Base-by-base conservation (phyloP, 2,888 invertebrate species). In the Cantharis nigra region DNA sequence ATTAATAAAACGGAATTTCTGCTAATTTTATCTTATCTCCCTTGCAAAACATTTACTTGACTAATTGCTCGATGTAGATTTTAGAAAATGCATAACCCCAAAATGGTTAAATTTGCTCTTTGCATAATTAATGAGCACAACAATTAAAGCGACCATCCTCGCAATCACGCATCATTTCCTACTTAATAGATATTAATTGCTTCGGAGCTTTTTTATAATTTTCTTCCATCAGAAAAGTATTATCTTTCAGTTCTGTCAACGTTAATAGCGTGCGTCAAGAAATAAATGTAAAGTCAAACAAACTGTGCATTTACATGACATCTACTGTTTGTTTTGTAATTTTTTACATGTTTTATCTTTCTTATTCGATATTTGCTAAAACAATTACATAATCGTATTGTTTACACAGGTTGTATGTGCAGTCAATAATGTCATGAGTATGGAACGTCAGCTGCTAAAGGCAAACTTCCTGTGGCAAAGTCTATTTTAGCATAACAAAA, bases 111-210 rank as follows among this genome's bases (percentile, higher is more conserved):
- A 64, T 64, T 18, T 64, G 14, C 18, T 20, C 16, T 67, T 67
- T 74, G 11, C 70, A 74, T 70, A 75, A 71, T 62, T 74, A 62
- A 74, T 70, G 65, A 26, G 23, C 3, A n/a, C 14, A 49, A 49
- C 49, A 67, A 23, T 67, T 67, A 67, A 67, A 67, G 65, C 13
- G n/a, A 67, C 11, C 23, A 23, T 67, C 26, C n/a, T 67, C 65
- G 13, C 65, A 26, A 23, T 20, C 65, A 67, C 65, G 65, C 65
- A 70, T 70, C 20, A 69, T 69, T 49, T 74, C 49, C 20, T 69
- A n/a, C 49, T 74, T 77, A 77, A 77, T 74, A 77, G 74, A 63
- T 33, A 69, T 77, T 77, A 77, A 74, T 77, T 77, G 64, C 71
- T 69, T 71, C 62, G 49, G 67, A 73, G 30, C 16, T 77, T 77